Evolutionary conservation across 2,888 invertebrate species (phyloP).

Genomic region (Mechanitis mazaeus): DNA sequence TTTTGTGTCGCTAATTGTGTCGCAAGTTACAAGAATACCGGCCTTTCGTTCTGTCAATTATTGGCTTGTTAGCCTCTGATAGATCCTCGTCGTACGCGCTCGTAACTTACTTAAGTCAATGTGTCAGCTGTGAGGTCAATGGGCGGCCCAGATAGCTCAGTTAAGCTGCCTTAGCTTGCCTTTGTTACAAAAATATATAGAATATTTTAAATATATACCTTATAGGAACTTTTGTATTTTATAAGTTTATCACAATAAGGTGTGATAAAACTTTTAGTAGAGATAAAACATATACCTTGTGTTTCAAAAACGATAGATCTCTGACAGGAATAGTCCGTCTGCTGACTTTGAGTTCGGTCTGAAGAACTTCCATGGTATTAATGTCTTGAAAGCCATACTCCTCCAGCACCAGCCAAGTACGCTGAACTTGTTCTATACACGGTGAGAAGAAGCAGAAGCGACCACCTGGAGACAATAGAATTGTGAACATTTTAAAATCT

Average conservation of each 20-base stretch:
- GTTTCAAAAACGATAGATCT: slow-evolving; percentile 82
- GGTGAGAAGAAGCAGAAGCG: slow-evolving; percentile 98
- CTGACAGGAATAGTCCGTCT: slow-evolving; percentile 80
- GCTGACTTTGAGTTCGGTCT: slow-evolving; percentile 84
- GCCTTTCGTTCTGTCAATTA: slow-evolving; percentile 60
- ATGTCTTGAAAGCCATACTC: slow-evolving; percentile 89
- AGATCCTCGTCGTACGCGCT: slow-evolving; percentile 47
- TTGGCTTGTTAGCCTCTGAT: slow-evolving; percentile 61
- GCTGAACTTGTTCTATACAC: slow-evolving; percentile 99
- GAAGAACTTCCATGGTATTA: slow-evolving; percentile 91
- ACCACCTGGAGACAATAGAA: slow-evolving; percentile 80
- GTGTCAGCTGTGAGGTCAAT: slow-evolving; percentile 36
- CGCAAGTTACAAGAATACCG: slow-evolving; percentile 14
- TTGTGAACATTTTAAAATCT: too few species aligned
- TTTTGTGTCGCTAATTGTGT: slow-evolving; percentile 29
- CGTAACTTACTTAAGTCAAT: slow-evolving; percentile 48
- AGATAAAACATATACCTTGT: slow-evolving; percentile 63
- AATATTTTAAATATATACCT: background rate
- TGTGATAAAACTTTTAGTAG: too few species aligned
- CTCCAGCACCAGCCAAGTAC: slow-evolving; percentile 84
- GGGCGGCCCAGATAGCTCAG: slow-evolving; percentile 31
- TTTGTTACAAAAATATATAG: background rate
- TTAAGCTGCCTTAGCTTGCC: background rate
- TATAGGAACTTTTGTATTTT: background rate
- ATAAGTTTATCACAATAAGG: too few species aligned